Evolutionary conservation across 1,140 invertebrate species (phyloP).

Genomic region (Zophobas atratus): DNA sequence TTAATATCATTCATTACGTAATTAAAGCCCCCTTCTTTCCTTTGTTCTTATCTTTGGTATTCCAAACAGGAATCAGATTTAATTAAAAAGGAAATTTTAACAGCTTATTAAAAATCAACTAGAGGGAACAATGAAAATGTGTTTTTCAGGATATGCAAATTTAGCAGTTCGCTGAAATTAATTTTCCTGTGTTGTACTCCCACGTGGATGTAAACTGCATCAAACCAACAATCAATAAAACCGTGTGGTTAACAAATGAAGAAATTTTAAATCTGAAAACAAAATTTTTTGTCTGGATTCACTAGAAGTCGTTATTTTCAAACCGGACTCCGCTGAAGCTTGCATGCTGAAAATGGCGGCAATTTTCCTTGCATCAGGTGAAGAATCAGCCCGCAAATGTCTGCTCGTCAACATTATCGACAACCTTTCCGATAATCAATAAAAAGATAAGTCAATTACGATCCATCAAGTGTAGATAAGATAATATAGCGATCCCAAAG

Average conservation of each 20-base stretch:
- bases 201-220: too few species aligned
- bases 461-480: slow-evolving; percentile 11
- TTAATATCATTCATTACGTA: slow-evolving; percentile 50
- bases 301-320: too few species aligned
- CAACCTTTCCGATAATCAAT: slow-evolving; percentile 5
- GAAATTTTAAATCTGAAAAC: too few species aligned
- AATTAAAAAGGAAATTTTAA: slow-evolving; percentile 19
- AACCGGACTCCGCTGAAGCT: background rate
- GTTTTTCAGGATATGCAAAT: too few species aligned
- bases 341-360: slow-evolving; percentile 11
- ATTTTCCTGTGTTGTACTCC: too few species aligned
- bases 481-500: slow-evolving; percentile 15
- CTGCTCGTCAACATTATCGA: slow-evolving; percentile 9
- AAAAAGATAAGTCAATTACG: slow-evolving; percentile 34
- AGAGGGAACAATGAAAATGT: background rate
- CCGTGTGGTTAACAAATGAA: too few species aligned
- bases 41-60: slow-evolving; percentile 9
- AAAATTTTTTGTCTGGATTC: too few species aligned
- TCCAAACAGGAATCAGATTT: slow-evolving; percentile 10
- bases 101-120: background rate
- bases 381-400: background rate
- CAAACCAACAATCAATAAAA: too few species aligned
- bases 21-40: slow-evolving; percentile 30
- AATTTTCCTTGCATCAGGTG: background rate
- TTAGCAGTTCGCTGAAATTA: too few species aligned